Base-by-base conservation (phyloP, 2,888 invertebrate genomes). In the Steromphala cineraria region DNA sequence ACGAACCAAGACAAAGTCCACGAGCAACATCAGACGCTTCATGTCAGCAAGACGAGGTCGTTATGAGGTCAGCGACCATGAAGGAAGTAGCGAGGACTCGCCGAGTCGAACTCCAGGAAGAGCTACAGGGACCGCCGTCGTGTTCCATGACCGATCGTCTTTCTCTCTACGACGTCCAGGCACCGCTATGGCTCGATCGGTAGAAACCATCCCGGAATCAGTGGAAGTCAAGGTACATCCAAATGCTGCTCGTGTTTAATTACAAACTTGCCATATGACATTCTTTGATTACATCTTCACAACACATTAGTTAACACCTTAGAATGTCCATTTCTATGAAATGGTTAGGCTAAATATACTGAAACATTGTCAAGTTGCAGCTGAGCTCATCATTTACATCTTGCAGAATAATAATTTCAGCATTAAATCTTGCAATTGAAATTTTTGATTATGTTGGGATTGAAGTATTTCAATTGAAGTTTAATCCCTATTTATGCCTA, bases 1-100 rank as follows among this genome's bases (percentile, higher is more conserved):
- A 80, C 85, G 92, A 31, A 88, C 88, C 40, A 90, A 90, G 71
- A 91, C 90, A 21, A 91, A 90, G 75, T 88, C 90, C 0, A 83
- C 87, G 0, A 89, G 87, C 76, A 86, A 87, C n/a, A 80, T 85
- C 62, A 80, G 85, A n/a, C 84, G 89, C 4, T 82, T 86, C 24
- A 86, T 86, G 80, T 85, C 89, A 52, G 86, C 89, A 0, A 84
- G 87, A 17, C 85, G 87, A 15, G 83, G 87, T 19, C 83, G 84
- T 3, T 83, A 84, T 31, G 85, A 86, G 46, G 80, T 79, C 2
- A 87, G 87, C 53, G 90, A 90, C 76, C 81, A 86, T 2, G 87
- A 88, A 80, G 87, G 85, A 67, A 87, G 87, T n/a, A 87, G 86
- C 5, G 87, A 88, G 28, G 85, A 83, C 40, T 87, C 88, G 7